phyloP scores from a whole-genome alignment of 2,888 invertebrate genomes.

The Lumbricus terrestris region DNA sequence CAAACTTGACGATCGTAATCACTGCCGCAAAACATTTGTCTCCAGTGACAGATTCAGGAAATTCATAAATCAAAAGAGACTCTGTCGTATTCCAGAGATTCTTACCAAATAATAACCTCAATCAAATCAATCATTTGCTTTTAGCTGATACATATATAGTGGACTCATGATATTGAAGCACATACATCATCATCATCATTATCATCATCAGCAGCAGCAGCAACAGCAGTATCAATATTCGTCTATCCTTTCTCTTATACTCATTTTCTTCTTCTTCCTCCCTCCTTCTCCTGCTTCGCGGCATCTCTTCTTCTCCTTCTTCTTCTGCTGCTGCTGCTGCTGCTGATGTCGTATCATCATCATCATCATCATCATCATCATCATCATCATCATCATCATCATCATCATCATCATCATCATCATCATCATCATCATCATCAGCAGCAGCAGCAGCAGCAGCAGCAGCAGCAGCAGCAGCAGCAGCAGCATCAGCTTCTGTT shows the following conservation, averaged over 20 bases:
- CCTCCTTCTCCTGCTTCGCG: neutral
- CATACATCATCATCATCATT: neutral
- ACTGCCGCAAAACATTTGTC: neutral
- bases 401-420: neutral
- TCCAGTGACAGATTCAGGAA: neutral
- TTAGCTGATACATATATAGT: neutral
- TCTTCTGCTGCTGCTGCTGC: neutral
- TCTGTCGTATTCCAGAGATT: neutral
- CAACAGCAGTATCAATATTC: neutral
- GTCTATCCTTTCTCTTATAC: neutral
- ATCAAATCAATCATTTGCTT: neutral
- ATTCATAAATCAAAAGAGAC: too few relatives aligned
- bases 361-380: neutral
- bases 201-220: neutral
- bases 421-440: conserved; percentile 12
- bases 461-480: neutral
- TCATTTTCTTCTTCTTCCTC: too few relatives aligned
- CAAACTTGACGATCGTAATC: neutral
- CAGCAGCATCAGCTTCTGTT: neutral
- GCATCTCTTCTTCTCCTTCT: neutral
- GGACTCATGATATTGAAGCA: neutral
- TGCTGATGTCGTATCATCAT: too few relatives aligned
- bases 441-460: neutral
- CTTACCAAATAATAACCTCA: neutral
- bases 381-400: neutral